Percentiles rank a stretch among this genome's conserved stretches.
phyloP scores from a whole-genome alignment of 2,888 invertebrate species.

The Patella caerulea region DNA sequence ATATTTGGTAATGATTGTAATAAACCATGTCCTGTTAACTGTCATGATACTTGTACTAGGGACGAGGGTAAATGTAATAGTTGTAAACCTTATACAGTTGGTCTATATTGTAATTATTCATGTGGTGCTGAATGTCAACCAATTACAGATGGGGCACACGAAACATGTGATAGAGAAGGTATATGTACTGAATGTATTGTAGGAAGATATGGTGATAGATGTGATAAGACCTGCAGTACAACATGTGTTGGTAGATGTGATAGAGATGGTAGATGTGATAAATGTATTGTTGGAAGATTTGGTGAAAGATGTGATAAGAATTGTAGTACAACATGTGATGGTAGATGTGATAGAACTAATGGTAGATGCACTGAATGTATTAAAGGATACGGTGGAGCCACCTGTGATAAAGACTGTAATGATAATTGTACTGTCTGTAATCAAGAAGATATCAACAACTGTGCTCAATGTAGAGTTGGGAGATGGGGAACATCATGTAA shows the following conservation, averaged over 20 bases:
- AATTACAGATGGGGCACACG: not conserved
- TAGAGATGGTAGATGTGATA: slow-evolving; percentile 24
- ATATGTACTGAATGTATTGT: not conserved
- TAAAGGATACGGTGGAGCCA: slow-evolving; percentile 37
- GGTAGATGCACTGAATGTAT: slow-evolving; percentile 42
- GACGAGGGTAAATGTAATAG: too few species aligned
- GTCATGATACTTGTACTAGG: too few species aligned
- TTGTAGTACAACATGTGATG: not conserved
- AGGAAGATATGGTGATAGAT: too few species aligned
- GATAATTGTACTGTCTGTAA: not conserved
- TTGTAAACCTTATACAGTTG: too few species aligned
- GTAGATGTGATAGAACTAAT: slow-evolving; percentile 33
- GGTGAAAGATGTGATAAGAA: slow-evolving; percentile 8
- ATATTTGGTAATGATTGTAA: slow-evolving; percentile 3
- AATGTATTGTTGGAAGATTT: slow-evolving; percentile 24
- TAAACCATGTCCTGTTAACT: not conserved
- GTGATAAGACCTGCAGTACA: not conserved
- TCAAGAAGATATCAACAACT: too few species aligned
- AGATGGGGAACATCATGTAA: not conserved
- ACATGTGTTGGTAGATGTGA: slow-evolving; percentile 20
- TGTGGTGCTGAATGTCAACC: not conserved
- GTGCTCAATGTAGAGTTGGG: not conserved
- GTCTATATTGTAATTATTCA: not conserved
- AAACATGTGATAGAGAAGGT: slow-evolving; percentile 1
- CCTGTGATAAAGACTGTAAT: not conserved